Percentiles rank a stretch among this genome's conserved stretches.
phyloP scores from a whole-genome alignment of 64 coral and sea anemone species.

The Montipora capricornis region DNA sequence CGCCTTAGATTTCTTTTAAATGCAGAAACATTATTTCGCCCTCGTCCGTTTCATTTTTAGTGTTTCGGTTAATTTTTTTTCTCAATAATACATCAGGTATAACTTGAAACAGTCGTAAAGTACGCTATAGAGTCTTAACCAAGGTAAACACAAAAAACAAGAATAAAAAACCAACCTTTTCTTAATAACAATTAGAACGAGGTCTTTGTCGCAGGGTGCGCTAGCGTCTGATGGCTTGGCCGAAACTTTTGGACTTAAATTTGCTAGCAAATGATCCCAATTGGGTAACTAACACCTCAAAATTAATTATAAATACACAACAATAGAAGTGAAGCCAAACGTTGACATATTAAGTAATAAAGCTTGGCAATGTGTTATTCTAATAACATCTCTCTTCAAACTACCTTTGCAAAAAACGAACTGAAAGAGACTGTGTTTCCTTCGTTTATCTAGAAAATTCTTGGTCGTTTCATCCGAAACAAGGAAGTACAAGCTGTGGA shows the following conservation, averaged over 20 bases:
- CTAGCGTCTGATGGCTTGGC: background rate
- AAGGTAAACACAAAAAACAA: background rate
- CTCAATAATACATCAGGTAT: background rate
- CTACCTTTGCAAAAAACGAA: background rate
- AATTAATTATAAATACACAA: slow-evolving; percentile 23
- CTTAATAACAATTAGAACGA: background rate
- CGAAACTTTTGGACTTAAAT: background rate
- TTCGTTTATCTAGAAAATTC: background rate
- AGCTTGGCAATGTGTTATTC: background rate
- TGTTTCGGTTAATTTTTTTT: background rate
- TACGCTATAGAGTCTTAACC: background rate
- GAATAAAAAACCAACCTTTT: background rate
- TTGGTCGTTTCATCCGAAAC: no score
- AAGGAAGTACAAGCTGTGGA: background rate
- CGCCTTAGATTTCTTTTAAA: background rate
- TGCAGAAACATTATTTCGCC: background rate
- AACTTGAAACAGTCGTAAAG: background rate
- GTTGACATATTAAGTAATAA: background rate
- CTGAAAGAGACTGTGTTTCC: background rate
- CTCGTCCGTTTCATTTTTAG: background rate
- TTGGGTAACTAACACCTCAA: background rate
- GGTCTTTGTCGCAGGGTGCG: background rate
- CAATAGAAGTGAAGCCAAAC: background rate
- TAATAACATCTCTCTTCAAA: background rate
- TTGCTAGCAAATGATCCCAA: background rate